These are phyloP conservation scores for Nematostella vectensis DNA, from an alignment of 92 coral and sea anemone genomes.

Conservation along the genomic window DNA sequence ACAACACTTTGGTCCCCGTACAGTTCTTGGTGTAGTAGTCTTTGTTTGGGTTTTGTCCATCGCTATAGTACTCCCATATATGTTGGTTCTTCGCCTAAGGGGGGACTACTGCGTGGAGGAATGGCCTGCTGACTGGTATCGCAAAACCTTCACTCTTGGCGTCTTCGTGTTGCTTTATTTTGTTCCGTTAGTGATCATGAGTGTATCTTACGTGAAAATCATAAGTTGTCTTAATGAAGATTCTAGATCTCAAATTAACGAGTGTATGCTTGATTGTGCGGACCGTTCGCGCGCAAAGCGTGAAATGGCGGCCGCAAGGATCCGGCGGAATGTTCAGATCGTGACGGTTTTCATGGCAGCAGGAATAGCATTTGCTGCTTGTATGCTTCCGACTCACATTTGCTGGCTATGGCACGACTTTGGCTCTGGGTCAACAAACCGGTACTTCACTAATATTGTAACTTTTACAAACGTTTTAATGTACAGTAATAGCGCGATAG, in stretches of 20 bases:
- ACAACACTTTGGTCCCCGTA: conserved; percentile 10
- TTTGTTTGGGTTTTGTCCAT: conserved; percentile 24
- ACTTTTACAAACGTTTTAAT: conserved; percentile 21
- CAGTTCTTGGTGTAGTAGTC: conserved; percentile 20
- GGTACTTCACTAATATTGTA: conserved; percentile 21
- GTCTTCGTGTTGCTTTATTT: conserved; percentile 28
- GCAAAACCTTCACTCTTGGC: conserved; percentile 33
- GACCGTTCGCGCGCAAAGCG: conserved; percentile 2
- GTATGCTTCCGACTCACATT: conserved; percentile 41
- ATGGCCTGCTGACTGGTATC: conserved; percentile 28
- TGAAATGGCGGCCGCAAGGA: conserved; percentile 7
- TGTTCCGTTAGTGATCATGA: conserved; percentile 26
- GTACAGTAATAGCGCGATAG: conserved; percentile 31
- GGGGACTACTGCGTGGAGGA: conserved; percentile 15
- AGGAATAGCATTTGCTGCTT: conserved; percentile 33
- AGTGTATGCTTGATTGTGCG: conserved; percentile 1
- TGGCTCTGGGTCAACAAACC: conserved; percentile 13
- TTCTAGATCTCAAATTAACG: conserved; percentile 10
- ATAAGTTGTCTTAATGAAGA: conserved; percentile 12
- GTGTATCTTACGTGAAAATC: conserved; percentile 25
- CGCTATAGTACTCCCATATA: conserved; percentile 32
- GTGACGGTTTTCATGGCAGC: conserved; percentile 39
- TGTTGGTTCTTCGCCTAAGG: conserved; percentile 15
- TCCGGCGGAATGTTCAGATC: conserved; percentile 28
- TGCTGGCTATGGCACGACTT: conserved; percentile 54